These are phyloP conservation scores for Myrmecobius fasciatus DNA, from an alignment of 2,113 vertebrate species.

Conservation along the genomic window DNA sequence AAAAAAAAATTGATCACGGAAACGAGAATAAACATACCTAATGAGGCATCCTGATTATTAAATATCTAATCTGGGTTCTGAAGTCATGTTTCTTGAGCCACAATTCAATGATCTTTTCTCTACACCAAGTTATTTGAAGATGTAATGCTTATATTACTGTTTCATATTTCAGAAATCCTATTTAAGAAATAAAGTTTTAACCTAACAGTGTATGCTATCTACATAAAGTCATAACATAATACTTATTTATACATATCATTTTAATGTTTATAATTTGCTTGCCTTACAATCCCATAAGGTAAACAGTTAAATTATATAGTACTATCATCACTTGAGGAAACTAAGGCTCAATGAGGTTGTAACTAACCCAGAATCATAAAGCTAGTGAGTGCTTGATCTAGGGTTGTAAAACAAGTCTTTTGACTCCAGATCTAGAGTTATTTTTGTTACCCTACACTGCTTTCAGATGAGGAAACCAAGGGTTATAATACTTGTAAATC, in stretches of 20 bases:
- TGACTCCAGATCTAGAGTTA: not conserved
- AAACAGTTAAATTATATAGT: not conserved
- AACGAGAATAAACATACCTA: not conserved
- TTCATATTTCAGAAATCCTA: not conserved
- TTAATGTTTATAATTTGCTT: not conserved
- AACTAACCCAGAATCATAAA: not conserved
- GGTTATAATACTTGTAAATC: not conserved
- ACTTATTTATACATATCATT: not conserved
- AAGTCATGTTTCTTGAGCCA: not conserved
- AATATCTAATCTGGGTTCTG: not conserved
- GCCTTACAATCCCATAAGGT: not conserved
- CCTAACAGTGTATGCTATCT: not conserved
- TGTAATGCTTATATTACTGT: not conserved
- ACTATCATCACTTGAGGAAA: constrained; percentile 28
- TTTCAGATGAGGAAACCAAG: too few relatives aligned
- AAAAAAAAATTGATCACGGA: not conserved
- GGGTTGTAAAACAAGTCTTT: not conserved
- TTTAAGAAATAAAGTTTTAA: not conserved
- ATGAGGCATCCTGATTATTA: too few relatives aligned
- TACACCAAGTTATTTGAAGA: not conserved
- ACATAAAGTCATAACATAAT: not conserved
- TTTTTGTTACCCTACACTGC: not conserved
- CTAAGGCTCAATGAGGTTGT: not conserved
- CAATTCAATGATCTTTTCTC: not conserved
- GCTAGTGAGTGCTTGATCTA: not conserved